Base-by-base conservation (phyloP, 2,113 vertebrate species). In the Sinocyclocheilus rhinocerous region DNA sequence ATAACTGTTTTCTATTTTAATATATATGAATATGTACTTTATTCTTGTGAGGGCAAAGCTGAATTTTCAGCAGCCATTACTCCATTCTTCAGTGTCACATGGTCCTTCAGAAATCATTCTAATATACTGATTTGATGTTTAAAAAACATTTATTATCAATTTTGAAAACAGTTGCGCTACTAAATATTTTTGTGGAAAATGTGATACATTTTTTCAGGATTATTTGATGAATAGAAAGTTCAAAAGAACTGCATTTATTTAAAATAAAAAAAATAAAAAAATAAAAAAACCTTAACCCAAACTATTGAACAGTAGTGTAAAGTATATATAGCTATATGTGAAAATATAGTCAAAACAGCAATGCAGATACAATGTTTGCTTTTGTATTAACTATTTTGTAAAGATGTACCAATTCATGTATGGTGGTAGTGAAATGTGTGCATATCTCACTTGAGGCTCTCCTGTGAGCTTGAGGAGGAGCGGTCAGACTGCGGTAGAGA, bases 381-480 rank as follows among this genome's bases (percentile, higher is more conserved):
- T 2, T 20, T 57, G 6, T 57, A 20, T 7, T 26, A 65, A n/a
- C 3, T 26, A n/a, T 4, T 65, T 4, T 70, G 67, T 12, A 48
- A 3, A 48, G 45, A 48, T 48, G 11, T 36, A 36, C 1, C 6
- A 18, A 36, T 18, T 39, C 8, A 73, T 73, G 39, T 2, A 45
- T n/a, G 39, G 42, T 45, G 45, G 9, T 0, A 48, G 29, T 20
- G 24, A 69, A 33, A 29, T 75, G 18, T 48, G 3, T 13, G 9
- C 13, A 29, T 26, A 18, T 87, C 97, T 96, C 93, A 99, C 98
- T 99, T 99, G 22, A 99, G 96, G 91, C 98, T 99, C 93, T 99
- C 98, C 89, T 99, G 98, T 5, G 98, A 99, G 84, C 97, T 98
- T 1, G 98, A 99, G 0, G 98, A 99, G 0, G 98, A 99, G 16